Evolutionary conservation across 37 sponge, comb jelly and placozoan genomes (phyloP), one percentile per base, ranked within the genome.

Genomic region (Theonella swinhoei): DNA sequence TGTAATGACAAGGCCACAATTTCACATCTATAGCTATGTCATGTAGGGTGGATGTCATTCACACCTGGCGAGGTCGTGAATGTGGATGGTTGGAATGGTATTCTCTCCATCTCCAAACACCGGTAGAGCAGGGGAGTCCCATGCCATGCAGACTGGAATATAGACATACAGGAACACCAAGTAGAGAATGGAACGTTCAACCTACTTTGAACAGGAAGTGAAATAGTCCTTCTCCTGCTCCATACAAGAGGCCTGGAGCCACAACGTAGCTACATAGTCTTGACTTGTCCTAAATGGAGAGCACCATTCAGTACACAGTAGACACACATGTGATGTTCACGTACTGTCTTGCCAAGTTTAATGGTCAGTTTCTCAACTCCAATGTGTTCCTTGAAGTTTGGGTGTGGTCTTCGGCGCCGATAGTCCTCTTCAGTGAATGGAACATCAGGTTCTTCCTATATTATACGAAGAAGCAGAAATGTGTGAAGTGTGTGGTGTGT

Each of bases 341-440:
- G 62, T 80, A 97, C 97, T 62, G 99, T 92, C 54, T 94, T 96
- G 4, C 99, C 99, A 28, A 98, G 82, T 59, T 96, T 96, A 42
- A 90, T 92, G 54, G 96, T 93, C 22, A 86, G 85, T 65, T 98
- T 98, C 61, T 98, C 99, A 1, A 86, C 81, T 23, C 79, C 85
- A 61, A 92, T 85, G 62, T 96, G 94, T 4, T 84, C 79, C 39
- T 94, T 94, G 85, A 91, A 98, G 78, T 92, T 92, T 20, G 96
- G 99, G 72, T 98, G 99, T 24, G 91, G 74, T 62, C 90, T 89
- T 24, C 99, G 76, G n/a, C 93, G 47, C 19, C 99, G 75, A 59
- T 98, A 98, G 76, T 98, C 99, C 74, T 98, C 99, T 64, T 98
- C 99, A 32, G 93, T 92, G 67, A 96, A 96, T 17, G 94, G 92